Conservation (phyloP, 2,113 vertebrate genomes). For the Circaetus gallicus region DNA sequence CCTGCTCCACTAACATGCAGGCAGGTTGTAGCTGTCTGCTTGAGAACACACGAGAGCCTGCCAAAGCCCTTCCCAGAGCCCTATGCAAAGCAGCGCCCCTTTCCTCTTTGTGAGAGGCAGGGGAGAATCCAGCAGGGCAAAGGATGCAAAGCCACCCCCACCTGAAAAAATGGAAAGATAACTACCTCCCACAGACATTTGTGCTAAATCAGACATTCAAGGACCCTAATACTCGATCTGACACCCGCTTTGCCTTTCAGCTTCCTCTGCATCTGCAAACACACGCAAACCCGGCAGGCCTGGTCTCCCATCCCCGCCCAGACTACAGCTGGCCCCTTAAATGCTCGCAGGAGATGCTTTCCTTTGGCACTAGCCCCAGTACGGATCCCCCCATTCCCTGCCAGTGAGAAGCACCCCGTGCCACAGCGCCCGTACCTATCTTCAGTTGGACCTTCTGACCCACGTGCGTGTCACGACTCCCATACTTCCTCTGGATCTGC, state of each 20-base stretch:
- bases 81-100: not conserved
- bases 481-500: not conserved
- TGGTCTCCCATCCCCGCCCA: not conserved
- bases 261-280: not conserved
- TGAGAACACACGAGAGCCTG: not conserved
- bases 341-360: not conserved
- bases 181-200: not conserved
- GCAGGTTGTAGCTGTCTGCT: not conserved
- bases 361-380: not conserved
- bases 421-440: not conserved
- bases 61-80: not conserved
- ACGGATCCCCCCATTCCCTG: not conserved
- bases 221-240: not conserved
- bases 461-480: not conserved
- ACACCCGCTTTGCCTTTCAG: not conserved
- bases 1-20: not conserved
- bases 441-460: not conserved
- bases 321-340: not conserved
- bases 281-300: not conserved
- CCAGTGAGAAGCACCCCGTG: not conserved
- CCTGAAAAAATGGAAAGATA: no score
- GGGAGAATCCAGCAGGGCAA: not conserved
- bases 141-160: not conserved
- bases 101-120: not conserved
- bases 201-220: not conserved